phyloP scores from a whole-genome alignment of 2,888 invertebrate species.

The Himalopsyche japonica region DNA sequence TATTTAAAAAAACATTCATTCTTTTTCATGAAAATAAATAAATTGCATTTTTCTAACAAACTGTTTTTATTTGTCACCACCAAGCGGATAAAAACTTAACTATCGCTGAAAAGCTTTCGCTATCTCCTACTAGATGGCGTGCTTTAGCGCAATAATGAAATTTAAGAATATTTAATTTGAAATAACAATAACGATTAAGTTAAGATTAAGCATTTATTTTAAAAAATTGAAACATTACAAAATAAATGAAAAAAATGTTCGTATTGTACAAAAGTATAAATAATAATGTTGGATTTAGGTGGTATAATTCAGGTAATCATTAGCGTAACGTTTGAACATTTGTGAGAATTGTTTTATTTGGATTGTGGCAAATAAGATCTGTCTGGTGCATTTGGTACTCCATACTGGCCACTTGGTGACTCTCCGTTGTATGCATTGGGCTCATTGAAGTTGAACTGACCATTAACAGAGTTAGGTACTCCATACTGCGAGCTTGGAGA shows the following conservation, averaged over 20 bases:
- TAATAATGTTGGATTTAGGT: background rate
- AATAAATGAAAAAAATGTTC: background rate
- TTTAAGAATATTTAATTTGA: too few relatives aligned
- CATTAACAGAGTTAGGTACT: background rate
- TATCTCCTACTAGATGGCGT: too few relatives aligned
- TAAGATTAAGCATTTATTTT: background rate
- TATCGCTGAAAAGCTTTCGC: too few relatives aligned
- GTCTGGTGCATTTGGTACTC: slow-evolving; percentile 2
- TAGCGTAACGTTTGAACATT: background rate
- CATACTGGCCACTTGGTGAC: background rate
- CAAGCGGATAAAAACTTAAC: too few relatives aligned
- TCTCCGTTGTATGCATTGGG: slow-evolving; percentile 27
- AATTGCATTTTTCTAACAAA: too few relatives aligned
- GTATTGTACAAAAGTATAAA: background rate
- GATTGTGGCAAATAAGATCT: slow-evolving; percentile 30
- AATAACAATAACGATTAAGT: too few relatives aligned
- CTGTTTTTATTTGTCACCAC: too few relatives aligned
- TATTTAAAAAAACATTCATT: too few relatives aligned
- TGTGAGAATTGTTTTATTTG: background rate
- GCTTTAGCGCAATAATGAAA: too few relatives aligned
- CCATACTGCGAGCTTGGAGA: slow-evolving; percentile 27
- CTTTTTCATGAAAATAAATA: too few relatives aligned
- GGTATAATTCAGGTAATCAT: background rate
- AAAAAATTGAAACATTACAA: background rate
- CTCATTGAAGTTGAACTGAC: slow-evolving; percentile 10